Base-by-base conservation (phyloP, 2,113 vertebrate species). In the Camelus dromedarius region DNA sequence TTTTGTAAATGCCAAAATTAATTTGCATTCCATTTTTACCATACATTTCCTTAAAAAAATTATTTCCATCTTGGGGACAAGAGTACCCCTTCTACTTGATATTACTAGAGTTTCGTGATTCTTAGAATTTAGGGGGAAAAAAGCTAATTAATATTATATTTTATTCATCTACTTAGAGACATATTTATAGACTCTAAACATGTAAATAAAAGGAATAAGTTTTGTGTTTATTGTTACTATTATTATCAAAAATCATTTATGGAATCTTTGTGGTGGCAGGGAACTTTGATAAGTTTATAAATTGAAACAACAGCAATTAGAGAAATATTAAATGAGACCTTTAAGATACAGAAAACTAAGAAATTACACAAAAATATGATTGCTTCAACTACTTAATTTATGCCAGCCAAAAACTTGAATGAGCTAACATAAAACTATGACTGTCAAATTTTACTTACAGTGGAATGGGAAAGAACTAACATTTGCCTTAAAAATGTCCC, bases 341-440 rank as follows among this genome's bases (percentile, higher is more conserved):
- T 64, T 72, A 50, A 81, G 11, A 54, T 58, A 52, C n/a, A 22
- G 16, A 88, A 73, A 86, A 79, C 8, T 66, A 88, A 70, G 24
- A 18, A 90, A 90, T 88, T 83, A 85, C 15, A 6, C 0, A 66
- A n/a, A 88, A 79, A 73, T 56, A 60, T 20, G 10, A 15, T 50
- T 93, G 30, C 8, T 93, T 94, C 35, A 83, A 54, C 30, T 86
- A 79, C 38, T 95, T 82, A 80, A 69, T 19, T 84, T 76, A 62
- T 83, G 69, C 16, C 22, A 93, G 35, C 48, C 22, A 56, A 96
- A 77, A 80, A 9, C 10, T 82, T 83, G 7, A 42, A 16, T 24
- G 20, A 70, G 12, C 8, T 42, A 83, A 66, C 22, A 22, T 22
- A 87, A 32, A 93, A 82, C 60, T 20, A 14, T 52, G 42, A 18